Evolutionary conservation across 1,140 invertebrate species (phyloP), one percentile per base, ranked within the genome.

Genomic region (Mya arenaria): DNA sequence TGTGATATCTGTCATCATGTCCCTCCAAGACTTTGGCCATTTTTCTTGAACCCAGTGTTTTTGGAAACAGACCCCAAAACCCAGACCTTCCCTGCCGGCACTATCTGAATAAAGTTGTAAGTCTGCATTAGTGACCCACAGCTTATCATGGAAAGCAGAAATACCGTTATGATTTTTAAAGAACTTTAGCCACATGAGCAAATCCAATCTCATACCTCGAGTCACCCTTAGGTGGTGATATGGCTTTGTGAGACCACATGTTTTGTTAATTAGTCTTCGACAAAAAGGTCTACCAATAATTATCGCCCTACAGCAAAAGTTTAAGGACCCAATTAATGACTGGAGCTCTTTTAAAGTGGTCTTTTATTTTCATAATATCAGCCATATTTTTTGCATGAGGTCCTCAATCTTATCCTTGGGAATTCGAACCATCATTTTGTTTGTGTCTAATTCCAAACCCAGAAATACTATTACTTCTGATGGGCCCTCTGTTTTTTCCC

Each of bases 1-100:
- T 23, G 77, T 82, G 6, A 84, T 81, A 55, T 84, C 83, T n/a
- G n/a, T n/a, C n/a, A n/a, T n/a, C 1, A 39, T 15, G 6, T 37
- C 55, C 30, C 2, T 19, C 56, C 83, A 84, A 1, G n/a, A 0
- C 13, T 34, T 25, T 1, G 78, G 72, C 75, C 63, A 82, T 23
- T 25, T 32, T 15, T 0, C 60, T 34, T 77, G 25, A 25, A 37
- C 34, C 74, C 68, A 84, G 17, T 69, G 23, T 3, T 32, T 41
- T 2, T 62, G 19, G 41, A 62, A 83, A 71, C 32, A 71, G 34
- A 36, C n/a, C 8, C 37, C 41, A 63, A 65, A 63, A 34, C 65
- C 71, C n/a, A 32, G 25, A 5, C 39, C 48, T 2, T n/a, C 28
- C 34, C 34, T 30, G 1, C 37, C 66, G 0, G 81, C 66, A 28